Conservation (phyloP, 2,797 vertebrate genomes). For the Todus mexicanus region DNA sequence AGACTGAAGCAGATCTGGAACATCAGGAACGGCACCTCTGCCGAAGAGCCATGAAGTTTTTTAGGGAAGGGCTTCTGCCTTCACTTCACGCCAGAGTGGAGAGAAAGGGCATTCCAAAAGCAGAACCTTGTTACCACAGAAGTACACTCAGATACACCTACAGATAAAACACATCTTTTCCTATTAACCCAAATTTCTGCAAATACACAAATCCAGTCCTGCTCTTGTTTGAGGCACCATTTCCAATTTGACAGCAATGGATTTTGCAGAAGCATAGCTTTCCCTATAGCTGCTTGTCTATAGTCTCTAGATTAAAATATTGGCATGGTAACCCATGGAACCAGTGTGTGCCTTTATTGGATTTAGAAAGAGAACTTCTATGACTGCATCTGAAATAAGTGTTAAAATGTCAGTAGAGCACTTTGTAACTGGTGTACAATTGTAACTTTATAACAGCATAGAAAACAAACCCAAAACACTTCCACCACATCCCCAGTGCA, state of each 20-base stretch:
- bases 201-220: background rate
- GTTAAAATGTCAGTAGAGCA: background rate
- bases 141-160: background rate
- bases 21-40: background rate
- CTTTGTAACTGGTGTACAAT: background rate
- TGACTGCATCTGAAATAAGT: background rate
- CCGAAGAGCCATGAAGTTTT: background rate
- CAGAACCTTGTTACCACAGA: background rate
- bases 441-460: background rate
- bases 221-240: background rate
- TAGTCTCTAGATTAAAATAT: background rate
- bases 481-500: background rate
- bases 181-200: background rate
- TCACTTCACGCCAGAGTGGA: background rate
- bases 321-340: too few species aligned
- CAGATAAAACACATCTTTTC: background rate
- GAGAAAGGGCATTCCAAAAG: background rate
- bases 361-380: background rate
- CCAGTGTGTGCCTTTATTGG: background rate
- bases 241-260: background rate
- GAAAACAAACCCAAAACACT: background rate
- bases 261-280: background rate
- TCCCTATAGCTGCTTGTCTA: background rate
- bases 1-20: too few species aligned
- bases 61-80: background rate